These are phyloP conservation scores for Oreochromis niloticus DNA, from an alignment of 2,113 vertebrate genomes.

Conservation along the genomic window DNA sequence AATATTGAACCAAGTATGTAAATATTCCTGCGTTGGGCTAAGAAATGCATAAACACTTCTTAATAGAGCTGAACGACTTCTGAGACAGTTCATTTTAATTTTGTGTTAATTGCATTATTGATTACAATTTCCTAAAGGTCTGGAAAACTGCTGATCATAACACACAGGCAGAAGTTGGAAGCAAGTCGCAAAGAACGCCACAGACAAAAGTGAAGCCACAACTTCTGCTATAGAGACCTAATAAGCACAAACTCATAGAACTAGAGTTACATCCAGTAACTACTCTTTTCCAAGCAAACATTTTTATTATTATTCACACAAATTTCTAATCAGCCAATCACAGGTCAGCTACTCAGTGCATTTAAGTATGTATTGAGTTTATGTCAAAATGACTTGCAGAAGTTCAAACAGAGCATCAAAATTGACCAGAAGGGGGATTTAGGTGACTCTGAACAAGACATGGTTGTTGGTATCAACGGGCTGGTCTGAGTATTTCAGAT, in stretches of 20 bases:
- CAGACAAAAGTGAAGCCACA: neutral
- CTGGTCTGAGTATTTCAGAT: neutral
- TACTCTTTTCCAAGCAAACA: neutral
- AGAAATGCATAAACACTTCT: neutral
- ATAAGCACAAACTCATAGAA: neutral
- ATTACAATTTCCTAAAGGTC: neutral
- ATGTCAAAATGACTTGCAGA: neutral
- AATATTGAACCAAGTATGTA: neutral
- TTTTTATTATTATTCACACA: neutral
- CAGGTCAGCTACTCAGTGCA: neutral
- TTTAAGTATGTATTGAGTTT: neutral
- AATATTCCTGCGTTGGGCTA: neutral
- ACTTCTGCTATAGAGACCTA: neutral
- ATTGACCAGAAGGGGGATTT: neutral
- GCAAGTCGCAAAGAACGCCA: accelerated
- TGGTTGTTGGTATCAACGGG: neutral
- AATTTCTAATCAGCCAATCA: neutral
- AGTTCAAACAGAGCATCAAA: neutral
- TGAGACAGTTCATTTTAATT: neutral
- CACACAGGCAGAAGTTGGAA: neutral
- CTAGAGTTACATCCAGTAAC: neutral
- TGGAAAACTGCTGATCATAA: neutral
- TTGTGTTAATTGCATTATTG: neutral
- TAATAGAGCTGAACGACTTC: neutral
- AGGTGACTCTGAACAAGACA: neutral